Evolutionary conservation across 2,888 invertebrate genomes (phyloP).

Genomic region (Drosophila rellima): DNA sequence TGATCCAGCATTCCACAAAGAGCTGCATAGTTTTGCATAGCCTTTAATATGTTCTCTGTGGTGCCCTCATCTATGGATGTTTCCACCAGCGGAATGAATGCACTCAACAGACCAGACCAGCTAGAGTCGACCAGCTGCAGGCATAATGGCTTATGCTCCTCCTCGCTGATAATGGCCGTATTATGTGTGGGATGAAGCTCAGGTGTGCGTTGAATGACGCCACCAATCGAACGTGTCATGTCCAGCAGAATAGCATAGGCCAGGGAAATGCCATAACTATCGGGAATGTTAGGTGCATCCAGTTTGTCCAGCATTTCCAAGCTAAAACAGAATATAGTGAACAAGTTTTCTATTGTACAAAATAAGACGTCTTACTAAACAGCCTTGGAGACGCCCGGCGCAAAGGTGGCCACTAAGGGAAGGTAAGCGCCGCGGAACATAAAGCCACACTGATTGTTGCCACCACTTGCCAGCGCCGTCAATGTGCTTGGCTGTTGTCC

Average conservation of each 20-base stretch:
- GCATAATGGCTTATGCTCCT: slow-evolving; percentile 85
- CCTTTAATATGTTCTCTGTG: slow-evolving; percentile 95
- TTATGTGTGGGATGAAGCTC: slow-evolving; percentile 83
- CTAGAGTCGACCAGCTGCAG: slow-evolving; percentile 95
- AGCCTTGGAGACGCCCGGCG: slow-evolving; percentile 94
- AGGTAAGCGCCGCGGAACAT: slow-evolving; percentile 97
- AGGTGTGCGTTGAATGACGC: slow-evolving; percentile 88
- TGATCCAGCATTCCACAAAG: slow-evolving; percentile 94
- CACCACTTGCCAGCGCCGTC: slow-evolving; percentile 86
- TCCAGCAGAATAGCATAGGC: slow-evolving; percentile 97
- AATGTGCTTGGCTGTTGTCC: slow-evolving; percentile 63
- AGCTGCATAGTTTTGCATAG: slow-evolving; percentile 95
- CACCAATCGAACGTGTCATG: slow-evolving; percentile 93
- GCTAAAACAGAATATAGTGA: slow-evolving; percentile 86
- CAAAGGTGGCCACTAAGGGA: slow-evolving; percentile 94
- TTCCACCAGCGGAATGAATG: slow-evolving; percentile 95
- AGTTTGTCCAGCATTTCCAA: slow-evolving; percentile 98
- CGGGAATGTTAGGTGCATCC: slow-evolving; percentile 97
- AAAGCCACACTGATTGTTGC: slow-evolving; percentile 89
- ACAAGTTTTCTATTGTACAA: neutral
- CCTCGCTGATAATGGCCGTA: slow-evolving; percentile 76
- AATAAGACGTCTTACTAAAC: slow-evolving; percentile 90
- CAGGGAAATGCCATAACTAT: slow-evolving; percentile 98
- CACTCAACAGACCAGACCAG: slow-evolving; percentile 97
- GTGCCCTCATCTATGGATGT: slow-evolving; percentile 97